Conservation (phyloP, 2,113 vertebrate species). For the Cyphomyrus discorhynchus region DNA sequence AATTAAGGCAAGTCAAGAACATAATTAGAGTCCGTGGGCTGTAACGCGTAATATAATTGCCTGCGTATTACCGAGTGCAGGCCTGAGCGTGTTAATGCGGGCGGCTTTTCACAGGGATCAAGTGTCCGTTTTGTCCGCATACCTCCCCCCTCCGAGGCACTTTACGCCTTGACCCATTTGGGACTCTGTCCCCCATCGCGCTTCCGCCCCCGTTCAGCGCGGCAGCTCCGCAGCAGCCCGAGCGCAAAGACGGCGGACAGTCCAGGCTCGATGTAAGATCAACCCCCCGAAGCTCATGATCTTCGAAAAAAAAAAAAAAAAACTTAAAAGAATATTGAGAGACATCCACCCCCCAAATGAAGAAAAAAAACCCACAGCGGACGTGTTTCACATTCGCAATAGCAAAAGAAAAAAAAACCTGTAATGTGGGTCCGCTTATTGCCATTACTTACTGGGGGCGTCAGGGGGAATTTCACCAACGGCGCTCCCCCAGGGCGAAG, state of each 20-base stretch:
- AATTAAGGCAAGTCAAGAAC: background rate
- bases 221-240: constrained; percentile 2
- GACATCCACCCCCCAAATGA: background rate
- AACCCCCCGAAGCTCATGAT: background rate
- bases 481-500: background rate
- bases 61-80: background rate
- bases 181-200: constrained; percentile 3
- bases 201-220: background rate
- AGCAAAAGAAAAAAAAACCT: background rate
- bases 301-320: background rate
- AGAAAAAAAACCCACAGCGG: background rate
- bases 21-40: background rate
- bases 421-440: background rate
- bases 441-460: background rate
- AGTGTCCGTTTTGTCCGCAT: constrained; percentile 3
- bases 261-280: background rate
- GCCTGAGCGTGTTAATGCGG: background rate
- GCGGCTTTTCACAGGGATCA: background rate
- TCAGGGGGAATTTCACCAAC: background rate
- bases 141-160: background rate
- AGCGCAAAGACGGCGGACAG: background rate
- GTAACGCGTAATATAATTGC: background rate
- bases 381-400: background rate
- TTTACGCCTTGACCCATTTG: constrained; percentile 19
- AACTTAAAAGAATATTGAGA: background rate